phyloP scores from a whole-genome alignment of 2,797 vertebrate genomes.

The Neolamprologus multifasciatus region DNA sequence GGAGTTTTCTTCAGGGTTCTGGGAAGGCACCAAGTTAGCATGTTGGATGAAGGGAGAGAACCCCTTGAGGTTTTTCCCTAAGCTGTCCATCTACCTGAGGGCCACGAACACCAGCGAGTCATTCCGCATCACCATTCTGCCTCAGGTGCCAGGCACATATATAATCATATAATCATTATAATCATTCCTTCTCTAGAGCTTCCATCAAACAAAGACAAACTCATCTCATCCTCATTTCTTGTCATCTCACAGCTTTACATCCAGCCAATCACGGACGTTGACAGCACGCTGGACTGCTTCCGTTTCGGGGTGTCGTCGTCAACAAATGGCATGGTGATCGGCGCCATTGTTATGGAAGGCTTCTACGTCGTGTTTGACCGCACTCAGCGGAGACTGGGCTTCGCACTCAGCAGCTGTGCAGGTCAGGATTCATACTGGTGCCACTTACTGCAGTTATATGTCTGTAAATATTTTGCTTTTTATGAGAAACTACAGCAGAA shows the following conservation, averaged over 20 bases:
- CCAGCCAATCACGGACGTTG: conserved; percentile 83
- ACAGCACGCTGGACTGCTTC: conserved; percentile 83
- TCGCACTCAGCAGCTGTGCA: conserved; percentile 89
- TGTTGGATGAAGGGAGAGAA: conserved; percentile 89
- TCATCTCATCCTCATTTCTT: not conserved
- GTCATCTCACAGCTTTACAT: conserved; percentile 84
- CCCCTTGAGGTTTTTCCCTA: conserved; percentile 92
- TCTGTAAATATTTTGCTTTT: not conserved
- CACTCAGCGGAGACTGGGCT: conserved; percentile 83
- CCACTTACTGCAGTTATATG: not conserved
- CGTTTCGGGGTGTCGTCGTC: conserved; percentile 91
- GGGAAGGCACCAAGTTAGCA: conserved; percentile 89
- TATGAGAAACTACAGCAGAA: not conserved
- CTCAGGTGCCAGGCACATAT: conserved; percentile 79
- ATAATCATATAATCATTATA: not conserved
- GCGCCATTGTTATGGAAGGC: conserved; percentile 96
- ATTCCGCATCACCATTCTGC: conserved; percentile 89
- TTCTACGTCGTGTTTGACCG: conserved; percentile 96
- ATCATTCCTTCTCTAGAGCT: not conserved
- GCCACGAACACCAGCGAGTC: conserved; percentile 89
- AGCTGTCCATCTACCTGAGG: conserved; percentile 92
- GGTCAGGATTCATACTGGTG: conserved; percentile 67
- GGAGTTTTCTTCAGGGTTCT: conserved; percentile 91
- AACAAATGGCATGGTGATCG: conserved; percentile 86
- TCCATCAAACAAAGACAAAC: not conserved